These are phyloP conservation scores for Eupristina koningsbergeri DNA, from an alignment of 1,140 invertebrate species.

Conservation along the genomic window DNA sequence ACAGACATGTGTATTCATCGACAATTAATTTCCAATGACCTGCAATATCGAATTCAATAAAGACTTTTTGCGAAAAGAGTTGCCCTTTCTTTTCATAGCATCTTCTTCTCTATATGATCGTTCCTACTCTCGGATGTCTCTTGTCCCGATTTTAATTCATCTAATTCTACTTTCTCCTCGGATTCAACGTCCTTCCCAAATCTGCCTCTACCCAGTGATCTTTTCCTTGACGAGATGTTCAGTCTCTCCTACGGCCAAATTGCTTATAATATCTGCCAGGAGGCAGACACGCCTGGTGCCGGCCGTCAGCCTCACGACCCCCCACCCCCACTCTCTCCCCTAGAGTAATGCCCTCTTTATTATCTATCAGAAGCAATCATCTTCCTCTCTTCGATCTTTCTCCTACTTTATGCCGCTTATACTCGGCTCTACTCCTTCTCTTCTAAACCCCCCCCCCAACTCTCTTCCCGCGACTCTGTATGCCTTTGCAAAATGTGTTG, in stretches of 20 bases:
- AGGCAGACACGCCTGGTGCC: constrained; percentile 53
- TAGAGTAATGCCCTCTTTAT: constrained; percentile 63
- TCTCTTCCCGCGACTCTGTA: neutral
- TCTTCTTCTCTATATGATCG: too few species aligned
- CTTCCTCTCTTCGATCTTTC: constrained; percentile 54
- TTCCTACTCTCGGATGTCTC: too few species aligned
- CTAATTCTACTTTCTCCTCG: constrained; percentile 34
- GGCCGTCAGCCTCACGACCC: constrained; percentile 34
- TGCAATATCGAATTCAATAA: too few species aligned
- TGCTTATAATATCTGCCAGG: constrained; percentile 63
- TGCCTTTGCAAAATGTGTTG: neutral
- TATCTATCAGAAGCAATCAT: constrained; percentile 65
- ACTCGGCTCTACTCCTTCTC: constrained; percentile 36
- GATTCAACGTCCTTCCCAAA: neutral
- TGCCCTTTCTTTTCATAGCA: too few species aligned
- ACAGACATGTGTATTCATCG: too few species aligned
- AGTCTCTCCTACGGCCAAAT: constrained; percentile 47
- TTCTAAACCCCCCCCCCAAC: neutral
- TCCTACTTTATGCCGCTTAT: constrained; percentile 35
- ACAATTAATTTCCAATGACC: too few species aligned
- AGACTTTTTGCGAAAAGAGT: too few species aligned
- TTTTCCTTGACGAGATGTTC: constrained; percentile 31
- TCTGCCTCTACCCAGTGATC: neutral
- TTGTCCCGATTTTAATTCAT: neutral
- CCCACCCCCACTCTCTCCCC: constrained; percentile 56